A percentile compares a stretch with the other conserved stretches of the same genome.
These are phyloP conservation scores for Epinephelus fuscoguttatus DNA, from an alignment of 2,113 vertebrate genomes.

Conservation along the genomic window DNA sequence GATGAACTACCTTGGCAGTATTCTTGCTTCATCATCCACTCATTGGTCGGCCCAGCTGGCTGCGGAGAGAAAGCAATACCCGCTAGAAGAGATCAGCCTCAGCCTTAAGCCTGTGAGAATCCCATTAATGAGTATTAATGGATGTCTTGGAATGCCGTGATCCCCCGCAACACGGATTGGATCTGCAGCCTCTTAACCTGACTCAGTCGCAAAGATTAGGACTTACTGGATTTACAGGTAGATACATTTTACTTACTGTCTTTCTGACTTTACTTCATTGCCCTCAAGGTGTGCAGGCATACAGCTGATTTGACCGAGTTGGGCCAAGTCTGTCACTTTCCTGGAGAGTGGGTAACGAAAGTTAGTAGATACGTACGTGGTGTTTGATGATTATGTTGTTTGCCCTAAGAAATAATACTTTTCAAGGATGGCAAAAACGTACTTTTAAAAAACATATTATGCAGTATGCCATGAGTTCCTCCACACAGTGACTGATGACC, in stretches of 20 bases:
- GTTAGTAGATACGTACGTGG: not conserved
- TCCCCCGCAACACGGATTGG: conserved; percentile 52
- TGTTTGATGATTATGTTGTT: not conserved
- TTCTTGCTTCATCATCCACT: conserved; percentile 67
- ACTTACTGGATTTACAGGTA: conserved; percentile 48
- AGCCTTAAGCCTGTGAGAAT: conserved; percentile 62
- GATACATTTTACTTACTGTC: conserved; percentile 41
- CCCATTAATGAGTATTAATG: conserved; percentile 75
- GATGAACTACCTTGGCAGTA: conserved; percentile 56
- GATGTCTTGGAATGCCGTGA: conserved; percentile 64
- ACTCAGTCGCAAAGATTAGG: conserved; percentile 57
- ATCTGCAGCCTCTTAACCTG: conserved; percentile 61
- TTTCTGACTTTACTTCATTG: conserved; percentile 20
- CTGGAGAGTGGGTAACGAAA: not conserved
- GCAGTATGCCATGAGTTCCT: not conserved
- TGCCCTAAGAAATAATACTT: not conserved
- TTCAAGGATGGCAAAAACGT: too few species aligned
- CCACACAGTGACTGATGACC: not conserved
- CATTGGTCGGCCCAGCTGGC: conserved; percentile 53
- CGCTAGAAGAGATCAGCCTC: conserved; percentile 55
- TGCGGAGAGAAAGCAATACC: conserved; percentile 45
- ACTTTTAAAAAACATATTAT: not conserved
- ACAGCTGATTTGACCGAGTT: not conserved
- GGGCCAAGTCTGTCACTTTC: not conserved
- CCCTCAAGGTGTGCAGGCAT: not conserved